Percentiles rank a stretch among this genome's conserved stretches.
Conservation (phyloP, 2,797 vertebrate genomes). For the Sebastiscus albofasciatus region DNA sequence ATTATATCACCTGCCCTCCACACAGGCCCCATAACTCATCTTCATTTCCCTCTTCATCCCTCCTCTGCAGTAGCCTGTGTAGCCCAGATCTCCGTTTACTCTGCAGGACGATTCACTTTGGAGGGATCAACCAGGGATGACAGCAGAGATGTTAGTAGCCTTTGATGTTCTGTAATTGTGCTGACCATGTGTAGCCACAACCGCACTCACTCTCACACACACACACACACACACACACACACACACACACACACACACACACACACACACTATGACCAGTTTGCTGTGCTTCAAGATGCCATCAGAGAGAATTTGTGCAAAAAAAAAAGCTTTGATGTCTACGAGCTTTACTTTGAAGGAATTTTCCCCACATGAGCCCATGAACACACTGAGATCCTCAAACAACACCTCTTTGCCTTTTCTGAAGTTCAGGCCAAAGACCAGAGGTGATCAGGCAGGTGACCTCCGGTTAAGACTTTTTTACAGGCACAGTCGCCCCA, state of each 20-base stretch:
- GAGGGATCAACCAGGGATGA: constrained; percentile 35
- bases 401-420: constrained; percentile 30
- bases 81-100: constrained; percentile 37
- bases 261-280: constrained; percentile 20
- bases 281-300: constrained; percentile 57
- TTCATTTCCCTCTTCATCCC: constrained; percentile 31
- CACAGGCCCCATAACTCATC: constrained; percentile 22
- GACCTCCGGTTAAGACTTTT: constrained; percentile 26
- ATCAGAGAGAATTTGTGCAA: constrained; percentile 55
- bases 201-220: background rate
- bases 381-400: constrained; percentile 31
- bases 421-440: constrained; percentile 43
- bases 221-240: constrained; percentile 1
- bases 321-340: constrained; percentile 65
- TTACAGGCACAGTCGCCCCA: background rate
- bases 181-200: constrained; percentile 56
- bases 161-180: constrained; percentile 74
- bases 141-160: constrained; percentile 52
- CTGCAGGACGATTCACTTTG: constrained; percentile 52
- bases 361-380: constrained; percentile 48
- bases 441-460: constrained; percentile 24
- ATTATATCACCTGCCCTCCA: constrained; percentile 33
- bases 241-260: constrained; percentile 3
- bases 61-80: constrained; percentile 14
- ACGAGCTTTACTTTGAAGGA: constrained; percentile 61